Evolutionary conservation across 2,113 vertebrate species (phyloP).

Genomic region (Phylloscopus trochilus): DNA sequence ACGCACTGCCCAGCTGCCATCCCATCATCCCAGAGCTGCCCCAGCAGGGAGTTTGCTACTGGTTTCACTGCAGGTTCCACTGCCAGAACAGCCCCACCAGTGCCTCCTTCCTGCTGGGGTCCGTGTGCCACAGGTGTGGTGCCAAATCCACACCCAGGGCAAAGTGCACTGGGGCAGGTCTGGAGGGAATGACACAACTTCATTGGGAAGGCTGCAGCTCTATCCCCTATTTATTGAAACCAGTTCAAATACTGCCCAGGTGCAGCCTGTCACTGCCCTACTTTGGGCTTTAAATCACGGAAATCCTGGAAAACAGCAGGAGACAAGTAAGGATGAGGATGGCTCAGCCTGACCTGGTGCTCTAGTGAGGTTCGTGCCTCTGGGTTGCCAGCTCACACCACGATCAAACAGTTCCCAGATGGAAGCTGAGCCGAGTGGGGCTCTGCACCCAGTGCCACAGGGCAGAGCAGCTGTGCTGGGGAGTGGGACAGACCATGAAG

Average conservation of each 20-base stretch:
- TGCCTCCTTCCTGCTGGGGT: neutral
- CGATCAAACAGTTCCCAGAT: rapidly evolving
- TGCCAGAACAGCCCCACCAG: neutral
- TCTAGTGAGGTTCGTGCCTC: neutral
- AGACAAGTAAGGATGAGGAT: neutral
- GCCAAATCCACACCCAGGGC: neutral
- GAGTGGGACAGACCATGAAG: neutral
- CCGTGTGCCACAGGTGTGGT: rapidly evolving
- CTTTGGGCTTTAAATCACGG: neutral
- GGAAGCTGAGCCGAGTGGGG: rapidly evolving
- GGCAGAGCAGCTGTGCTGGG: neutral
- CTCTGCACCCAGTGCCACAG: neutral
- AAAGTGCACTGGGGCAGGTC: neutral
- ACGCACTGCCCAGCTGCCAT: neutral
- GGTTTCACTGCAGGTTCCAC: neutral
- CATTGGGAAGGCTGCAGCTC: neutral
- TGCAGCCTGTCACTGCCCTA: neutral
- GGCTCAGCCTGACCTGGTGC: neutral
- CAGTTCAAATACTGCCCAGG: neutral
- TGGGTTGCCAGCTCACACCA: neutral
- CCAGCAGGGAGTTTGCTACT: neutral
- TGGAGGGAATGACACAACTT: neutral
- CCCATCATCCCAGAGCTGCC: neutral
- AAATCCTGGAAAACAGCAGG: neutral
- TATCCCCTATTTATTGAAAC: neutral